Evolutionary conservation across 2,888 invertebrate species (phyloP).

Genomic region (Diabrotica balteata): DNA sequence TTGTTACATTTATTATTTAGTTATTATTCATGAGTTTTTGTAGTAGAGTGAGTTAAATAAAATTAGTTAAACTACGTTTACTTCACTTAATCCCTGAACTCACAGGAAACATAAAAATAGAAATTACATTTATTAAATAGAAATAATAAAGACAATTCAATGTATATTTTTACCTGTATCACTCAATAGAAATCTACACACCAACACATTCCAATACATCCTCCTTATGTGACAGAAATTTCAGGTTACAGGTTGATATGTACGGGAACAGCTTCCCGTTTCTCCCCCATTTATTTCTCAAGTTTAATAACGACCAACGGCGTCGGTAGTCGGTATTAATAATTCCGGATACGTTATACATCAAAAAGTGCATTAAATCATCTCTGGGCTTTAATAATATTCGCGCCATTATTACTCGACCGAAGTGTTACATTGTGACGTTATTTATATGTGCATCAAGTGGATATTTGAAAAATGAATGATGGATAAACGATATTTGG

Average conservation of each 20-base stretch:
- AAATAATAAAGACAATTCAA: too few relatives aligned
- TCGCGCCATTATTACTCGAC: conserved; percentile 34
- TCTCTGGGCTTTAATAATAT: conserved; percentile 37
- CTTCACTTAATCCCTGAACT: too few relatives aligned
- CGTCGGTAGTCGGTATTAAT: conserved; percentile 36
- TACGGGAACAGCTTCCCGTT: conserved; percentile 13
- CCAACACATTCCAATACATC: too few relatives aligned
- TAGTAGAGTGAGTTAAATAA: too few relatives aligned
- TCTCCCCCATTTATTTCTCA: conserved; percentile 32
- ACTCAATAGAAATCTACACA: too few relatives aligned
- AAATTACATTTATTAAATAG: too few relatives aligned
- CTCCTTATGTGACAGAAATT: neutral
- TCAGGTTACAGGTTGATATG: neutral
- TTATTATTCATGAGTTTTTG: too few relatives aligned
- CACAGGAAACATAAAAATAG: too few relatives aligned
- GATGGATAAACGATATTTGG: neutral
- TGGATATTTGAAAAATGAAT: conserved; percentile 6
- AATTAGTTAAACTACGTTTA: too few relatives aligned
- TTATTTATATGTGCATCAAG: conserved; percentile 31
- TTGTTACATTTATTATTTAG: too few relatives aligned
- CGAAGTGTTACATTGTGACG: conserved; percentile 30
- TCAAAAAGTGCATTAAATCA: conserved; percentile 43
- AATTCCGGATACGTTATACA: conserved; percentile 39
- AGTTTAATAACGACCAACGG: conserved; percentile 36
- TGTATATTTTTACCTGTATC: too few relatives aligned